phyloP scores from a whole-genome alignment of 64 coral and sea anemone genomes.

The Orbicella faveolata region DNA sequence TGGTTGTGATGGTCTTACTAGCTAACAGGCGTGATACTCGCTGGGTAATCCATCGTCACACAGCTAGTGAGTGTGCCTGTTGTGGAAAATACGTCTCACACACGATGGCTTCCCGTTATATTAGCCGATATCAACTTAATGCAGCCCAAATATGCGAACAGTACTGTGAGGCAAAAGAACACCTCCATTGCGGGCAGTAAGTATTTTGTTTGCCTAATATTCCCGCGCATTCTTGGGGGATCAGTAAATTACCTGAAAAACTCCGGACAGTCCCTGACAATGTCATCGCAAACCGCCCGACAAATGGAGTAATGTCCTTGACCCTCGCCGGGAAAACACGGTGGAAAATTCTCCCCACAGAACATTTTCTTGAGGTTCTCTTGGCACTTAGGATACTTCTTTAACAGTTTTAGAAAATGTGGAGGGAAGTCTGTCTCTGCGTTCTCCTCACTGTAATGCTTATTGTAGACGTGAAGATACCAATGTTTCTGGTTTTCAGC shows the following conservation, averaged over 20 bases:
- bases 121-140: no score
- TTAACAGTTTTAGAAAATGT: not conserved
- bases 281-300: not conserved
- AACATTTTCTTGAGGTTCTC: conserved; percentile 34
- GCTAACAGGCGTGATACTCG: no score
- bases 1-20: no score
- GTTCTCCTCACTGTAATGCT: not conserved
- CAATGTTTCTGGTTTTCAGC: not conserved
- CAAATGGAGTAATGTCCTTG: conserved; percentile 29
- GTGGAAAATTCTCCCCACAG: conserved; percentile 45
- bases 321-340: conserved; percentile 31
- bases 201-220: no score
- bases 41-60: no score
- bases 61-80: no score
- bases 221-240: not conserved
- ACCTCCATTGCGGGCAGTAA: no score
- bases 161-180: no score
- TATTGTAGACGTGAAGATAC: not conserved
- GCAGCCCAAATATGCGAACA: no score
- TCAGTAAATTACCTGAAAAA: conserved; percentile 29
- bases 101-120: no score
- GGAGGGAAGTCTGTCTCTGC: not conserved
- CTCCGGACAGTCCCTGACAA: not conserved
- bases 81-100: no score
- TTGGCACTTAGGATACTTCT: conserved; percentile 39